Evolutionary conservation across 1,140 invertebrate species (phyloP), one percentile per base, ranked within the genome.

Genomic region (Apis cerana): DNA sequence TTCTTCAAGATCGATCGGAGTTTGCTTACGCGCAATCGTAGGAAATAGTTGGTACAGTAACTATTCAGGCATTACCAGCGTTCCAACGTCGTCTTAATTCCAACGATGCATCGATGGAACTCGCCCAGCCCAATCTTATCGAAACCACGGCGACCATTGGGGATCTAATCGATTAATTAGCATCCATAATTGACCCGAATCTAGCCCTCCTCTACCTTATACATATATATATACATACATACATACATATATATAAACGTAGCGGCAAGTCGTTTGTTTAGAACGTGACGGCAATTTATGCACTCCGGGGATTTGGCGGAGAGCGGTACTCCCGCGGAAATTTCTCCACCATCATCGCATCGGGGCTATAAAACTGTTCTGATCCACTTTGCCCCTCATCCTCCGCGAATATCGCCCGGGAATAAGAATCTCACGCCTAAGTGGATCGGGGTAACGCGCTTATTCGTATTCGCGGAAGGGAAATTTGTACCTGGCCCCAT

Each of bases 381-480:
- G 83, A 77, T 82, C 83, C 62, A 82, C 78, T 77, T 82, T 74
- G 56, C 59, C 12, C 61, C 72, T 48, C 69, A 76, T 82, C 54
- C 58, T 33, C 65, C 13, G 48, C 61, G 61, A 43, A 68, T 77
- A 82, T 85, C 74, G 23, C 33, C 33, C 13, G n/a, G 17, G 27
- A 50, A 62, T 70, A 74, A 62, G 72, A 65, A 82, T 61, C 75
- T 82, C 68, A 56, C 58, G 27, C 33, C 54, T 68, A 85, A 86
- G 79, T 86, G 74, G 83, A 86, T 86, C 78, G 61, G 27, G 79
- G 23, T 69, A 56, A 82, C 84, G 68, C 78, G 64, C 67, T 77
- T 76, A 27, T 5, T 17, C 23, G 50, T 76, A 54, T 58, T 50
- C 33, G 50, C 13, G 48, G 50, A 19, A 54, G 48, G 62, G 19